Conservation (phyloP, 2,888 invertebrate genomes). For the Tiphia femorata region DNA sequence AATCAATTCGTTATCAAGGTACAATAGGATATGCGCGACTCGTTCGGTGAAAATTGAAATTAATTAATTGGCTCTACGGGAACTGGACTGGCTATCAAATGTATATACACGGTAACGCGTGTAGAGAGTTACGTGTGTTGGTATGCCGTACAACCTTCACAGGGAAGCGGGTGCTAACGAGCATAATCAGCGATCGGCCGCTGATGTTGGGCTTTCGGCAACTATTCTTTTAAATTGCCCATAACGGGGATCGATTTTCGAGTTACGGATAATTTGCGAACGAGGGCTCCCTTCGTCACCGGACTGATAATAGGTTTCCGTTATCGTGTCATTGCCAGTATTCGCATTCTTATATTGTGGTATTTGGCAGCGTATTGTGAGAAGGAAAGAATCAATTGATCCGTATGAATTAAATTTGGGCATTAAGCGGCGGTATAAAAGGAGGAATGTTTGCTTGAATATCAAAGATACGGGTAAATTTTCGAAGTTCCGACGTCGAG, state of each 20-base stretch:
- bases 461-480: too few species aligned
- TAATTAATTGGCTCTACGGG: constrained; percentile 57
- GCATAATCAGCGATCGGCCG: constrained; percentile 45
- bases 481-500: too few species aligned
- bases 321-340: too few species aligned
- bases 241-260: constrained; percentile 6
- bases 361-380: too few species aligned
- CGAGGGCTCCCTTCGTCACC: too few species aligned
- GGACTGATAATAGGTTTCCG: too few species aligned
- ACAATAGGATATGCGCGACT: constrained; percentile 54
- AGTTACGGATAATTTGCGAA: too few species aligned
- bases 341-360: too few species aligned
- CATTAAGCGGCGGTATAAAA: too few species aligned
- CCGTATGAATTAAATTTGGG: too few species aligned
- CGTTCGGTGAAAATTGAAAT: constrained; percentile 58
- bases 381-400: too few species aligned
- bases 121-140: background rate
- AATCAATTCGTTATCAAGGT: constrained; percentile 58
- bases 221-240: constrained; percentile 6
- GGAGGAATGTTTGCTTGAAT: too few species aligned
- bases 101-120: background rate
- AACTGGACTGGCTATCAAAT: constrained; percentile 25
- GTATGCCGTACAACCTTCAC: constrained; percentile 20
- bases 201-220: constrained; percentile 3
- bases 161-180: constrained; percentile 50